phyloP scores from a whole-genome alignment of 1,140 invertebrate species.

The Tribolium madens region DNA sequence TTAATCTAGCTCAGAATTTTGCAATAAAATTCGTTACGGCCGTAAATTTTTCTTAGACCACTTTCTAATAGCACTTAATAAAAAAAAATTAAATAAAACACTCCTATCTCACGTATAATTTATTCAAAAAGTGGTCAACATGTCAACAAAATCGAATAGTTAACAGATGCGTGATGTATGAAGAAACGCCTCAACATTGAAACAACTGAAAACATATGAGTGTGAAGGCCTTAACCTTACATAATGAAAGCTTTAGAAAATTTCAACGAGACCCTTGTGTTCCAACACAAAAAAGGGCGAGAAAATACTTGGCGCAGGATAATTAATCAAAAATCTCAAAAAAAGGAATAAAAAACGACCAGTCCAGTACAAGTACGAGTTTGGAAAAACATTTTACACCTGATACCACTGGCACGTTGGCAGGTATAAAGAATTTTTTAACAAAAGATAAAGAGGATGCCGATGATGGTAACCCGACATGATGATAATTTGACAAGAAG shows the following conservation, averaged over 20 bases:
- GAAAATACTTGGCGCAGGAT: neutral
- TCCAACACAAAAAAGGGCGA: neutral
- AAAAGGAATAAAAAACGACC: slow-evolving; percentile 40
- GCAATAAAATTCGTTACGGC: slow-evolving; percentile 29
- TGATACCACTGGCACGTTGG: slow-evolving; percentile 52
- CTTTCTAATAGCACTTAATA: slow-evolving; percentile 16
- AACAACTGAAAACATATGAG: slow-evolving; percentile 14
- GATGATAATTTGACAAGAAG: slow-evolving; percentile 60
- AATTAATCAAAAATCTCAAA: slow-evolving; percentile 34
- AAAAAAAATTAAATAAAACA: neutral
- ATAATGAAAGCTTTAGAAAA: slow-evolving; percentile 28
- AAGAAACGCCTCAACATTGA: slow-evolving; percentile 31
- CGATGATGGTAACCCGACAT: slow-evolving; percentile 53
- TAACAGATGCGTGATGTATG: slow-evolving; percentile 33
- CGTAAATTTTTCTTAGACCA: slow-evolving; percentile 30
- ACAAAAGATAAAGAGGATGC: slow-evolving; percentile 52
- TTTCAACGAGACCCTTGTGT: slow-evolving; percentile 21
- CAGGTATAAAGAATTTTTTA: slow-evolving; percentile 51
- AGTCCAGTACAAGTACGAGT: slow-evolving; percentile 44
- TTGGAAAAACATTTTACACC: slow-evolving; percentile 53
- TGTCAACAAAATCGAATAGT: slow-evolving; percentile 25
- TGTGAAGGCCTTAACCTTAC: slow-evolving; percentile 2
- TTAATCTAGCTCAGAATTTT: slow-evolving; percentile 27
- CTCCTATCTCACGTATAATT: neutral
- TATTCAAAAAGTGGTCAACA: slow-evolving; percentile 1